A percentile compares a stretch with the other conserved stretches of the same genome.
Evolutionary conservation across 2,888 invertebrate genomes (phyloP).

Genomic region (Plebejus argus): DNA sequence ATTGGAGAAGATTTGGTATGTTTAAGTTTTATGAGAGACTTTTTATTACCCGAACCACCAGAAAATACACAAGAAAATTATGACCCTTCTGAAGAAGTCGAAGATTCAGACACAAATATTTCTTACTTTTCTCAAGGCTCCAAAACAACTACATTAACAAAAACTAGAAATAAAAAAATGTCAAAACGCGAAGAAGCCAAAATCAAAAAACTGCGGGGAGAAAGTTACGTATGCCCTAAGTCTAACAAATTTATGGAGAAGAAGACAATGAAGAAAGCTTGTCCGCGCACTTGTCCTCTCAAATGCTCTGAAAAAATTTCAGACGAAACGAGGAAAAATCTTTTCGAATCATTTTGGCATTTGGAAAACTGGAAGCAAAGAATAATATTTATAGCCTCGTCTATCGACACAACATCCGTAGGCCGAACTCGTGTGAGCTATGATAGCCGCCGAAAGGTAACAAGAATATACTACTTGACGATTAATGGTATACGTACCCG

Average conservation of each 20-base stretch:
- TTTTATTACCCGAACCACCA: not conserved
- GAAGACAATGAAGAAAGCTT: not conserved
- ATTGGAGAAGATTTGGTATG: not conserved
- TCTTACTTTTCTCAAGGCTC: not conserved
- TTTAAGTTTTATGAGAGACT: not conserved
- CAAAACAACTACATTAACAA: not conserved
- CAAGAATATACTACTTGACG: not conserved
- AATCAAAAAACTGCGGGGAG: not conserved
- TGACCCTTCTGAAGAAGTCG: not conserved
- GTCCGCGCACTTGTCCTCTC: not conserved
- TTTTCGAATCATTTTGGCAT: slow-evolving; percentile 1
- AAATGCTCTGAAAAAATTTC: not conserved
- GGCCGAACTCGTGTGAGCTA: not conserved
- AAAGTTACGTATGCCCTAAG: not conserved
- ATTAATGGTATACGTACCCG: not conserved
- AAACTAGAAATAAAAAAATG: not conserved
- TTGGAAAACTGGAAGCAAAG: not conserved
- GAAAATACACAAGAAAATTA: not conserved
- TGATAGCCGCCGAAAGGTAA: not conserved
- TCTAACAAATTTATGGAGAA: not conserved
- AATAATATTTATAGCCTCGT: not conserved
- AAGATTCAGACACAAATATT: not conserved
- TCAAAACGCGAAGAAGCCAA: not conserved
- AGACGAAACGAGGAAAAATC: not conserved
- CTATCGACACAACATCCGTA: not conserved